Percentiles rank a stretch among this genome's conserved stretches.
Evolutionary conservation across 2,797 vertebrate species (phyloP).

Genomic region (Botia kubotai): DNA sequence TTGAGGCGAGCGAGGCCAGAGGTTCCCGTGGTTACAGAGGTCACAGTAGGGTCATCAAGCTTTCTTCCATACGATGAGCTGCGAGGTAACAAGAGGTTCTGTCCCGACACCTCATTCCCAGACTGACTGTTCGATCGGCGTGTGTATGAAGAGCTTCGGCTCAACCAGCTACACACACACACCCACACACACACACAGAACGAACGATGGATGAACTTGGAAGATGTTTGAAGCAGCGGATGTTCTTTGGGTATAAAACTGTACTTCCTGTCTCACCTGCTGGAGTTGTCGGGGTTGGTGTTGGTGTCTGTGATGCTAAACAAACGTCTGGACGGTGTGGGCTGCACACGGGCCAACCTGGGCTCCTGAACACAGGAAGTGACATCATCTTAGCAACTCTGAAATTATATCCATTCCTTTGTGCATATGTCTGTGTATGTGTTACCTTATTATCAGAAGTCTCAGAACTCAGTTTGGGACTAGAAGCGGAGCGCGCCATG

Average conservation of each 20-base stretch:
- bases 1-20: conserved; percentile 77
- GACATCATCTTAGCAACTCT: background rate
- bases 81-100: conserved; percentile 78
- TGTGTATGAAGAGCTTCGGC: conserved; percentile 83
- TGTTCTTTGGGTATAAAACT: background rate
- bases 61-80: conserved; percentile 83
- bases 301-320: conserved; percentile 79
- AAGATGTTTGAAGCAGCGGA: background rate
- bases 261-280: conserved; percentile 71
- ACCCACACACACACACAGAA: conserved; percentile 58
- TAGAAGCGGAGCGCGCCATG: conserved; percentile 84
- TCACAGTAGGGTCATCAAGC: conserved; percentile 79
- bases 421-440: background rate
- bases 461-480: conserved; percentile 82
- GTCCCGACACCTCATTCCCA: conserved; percentile 76
- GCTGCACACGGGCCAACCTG: conserved; percentile 81
- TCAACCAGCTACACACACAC: conserved; percentile 74
- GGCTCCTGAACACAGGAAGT: conserved; percentile 76
- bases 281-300: conserved; percentile 74
- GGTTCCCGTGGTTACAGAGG: conserved; percentile 75
- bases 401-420: background rate
- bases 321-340: conserved; percentile 80
- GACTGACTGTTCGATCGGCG: conserved; percentile 80
- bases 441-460: conserved; percentile 74
- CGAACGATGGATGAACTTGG: background rate